Evolutionary conservation across 1,140 invertebrate species (phyloP), one percentile per base, ranked within the genome.

Genomic region (Euura saliciscinereae): DNA sequence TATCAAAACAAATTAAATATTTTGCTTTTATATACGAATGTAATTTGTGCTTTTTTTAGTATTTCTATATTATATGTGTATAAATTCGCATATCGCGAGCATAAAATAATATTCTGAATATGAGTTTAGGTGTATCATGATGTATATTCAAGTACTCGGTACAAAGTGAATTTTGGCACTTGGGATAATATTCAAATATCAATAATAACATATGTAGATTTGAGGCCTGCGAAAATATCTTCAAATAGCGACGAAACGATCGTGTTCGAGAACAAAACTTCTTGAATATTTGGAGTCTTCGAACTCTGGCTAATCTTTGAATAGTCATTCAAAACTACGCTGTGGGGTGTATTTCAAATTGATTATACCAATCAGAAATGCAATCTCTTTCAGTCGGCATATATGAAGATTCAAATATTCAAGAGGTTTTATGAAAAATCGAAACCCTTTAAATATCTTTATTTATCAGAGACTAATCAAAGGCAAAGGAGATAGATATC

Each of bases 1-100:
- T 59, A 4, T 6, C 51, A 59, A 59, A 59, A 59, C 51, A 59
- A 59, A 59, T n/a, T 59, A 59, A 59, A 59, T 6, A 59, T 59
- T 59, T 59, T n/a, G 43, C 64, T 73, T 68, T 59, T 8, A 69
- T 43, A 45, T 73, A 72, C 10, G 67, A 73, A 69, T 73, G 64
- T 64, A 72, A 42, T 67, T 67, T 28, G 5, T 13, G 8, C 13
- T 64, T 67, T 13, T 42, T 67, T 42, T 4, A 64, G 28, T 28
- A 67, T 67, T 28, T 67, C 10, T 67, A 64, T 67, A 67, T 28
- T 42, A 67, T 28, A 28, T 28, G 28, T 28, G 28, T 5, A 67
- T 7, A 67, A 4, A 67, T 67, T 42, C 42, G 43, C 51, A 44
- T 11, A 67, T n/a, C 43, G 11, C 66, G 28, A 42, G 66, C 28